Base-by-base conservation (phyloP, 2,113 vertebrate species). In the Dendrocopos noguchii region DNA sequence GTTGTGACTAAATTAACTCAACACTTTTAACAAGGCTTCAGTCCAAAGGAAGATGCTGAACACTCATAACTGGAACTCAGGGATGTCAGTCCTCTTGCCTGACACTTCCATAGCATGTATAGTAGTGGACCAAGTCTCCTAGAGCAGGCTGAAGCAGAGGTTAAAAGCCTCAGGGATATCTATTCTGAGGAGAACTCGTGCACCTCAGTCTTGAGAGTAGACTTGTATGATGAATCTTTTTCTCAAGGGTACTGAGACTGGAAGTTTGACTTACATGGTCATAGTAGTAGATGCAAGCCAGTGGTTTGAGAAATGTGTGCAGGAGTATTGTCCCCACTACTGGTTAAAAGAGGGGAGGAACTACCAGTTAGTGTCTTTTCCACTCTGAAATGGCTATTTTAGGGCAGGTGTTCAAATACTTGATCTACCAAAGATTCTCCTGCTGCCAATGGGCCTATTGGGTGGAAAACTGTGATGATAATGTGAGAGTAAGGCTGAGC, bases 141-240 rank as follows among this genome's bases (percentile, higher is more conserved):
- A 73, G 14, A 61, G 34, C 8, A 55, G 42, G 34, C 9, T 53
- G 52, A 55, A 70, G 34, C 9, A 50, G 39, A 42, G 1, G 9
- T 52, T 61, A 28, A 52, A 10, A 87, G 50, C 22, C 1, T 1
- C 2, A 4, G 16, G 13, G 4, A 20, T 59, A 59, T 16, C 14
- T 12, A 44, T 44, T 4, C 1, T n/a, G 28, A 29, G 44, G 0
- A 1, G 19, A 44, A 7, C 4, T 76, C 5, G 2, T 11, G 17
- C 10, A 61, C n/a, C 28, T 75, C 59, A 46, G 18, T 25, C 21
- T 36, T n/a, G 16, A 85, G n/a, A 74, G 11, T 0, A 59, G 46
- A 20, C 2, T 71, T 4, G 2, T 8, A 15, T 8, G 7, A 53
- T 0, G 3, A 12, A 73, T 13, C 1, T 25, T 75, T 78, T 84